Conservation (phyloP, 2,888 invertebrate species). For the Microctonus hyperodae region DNA sequence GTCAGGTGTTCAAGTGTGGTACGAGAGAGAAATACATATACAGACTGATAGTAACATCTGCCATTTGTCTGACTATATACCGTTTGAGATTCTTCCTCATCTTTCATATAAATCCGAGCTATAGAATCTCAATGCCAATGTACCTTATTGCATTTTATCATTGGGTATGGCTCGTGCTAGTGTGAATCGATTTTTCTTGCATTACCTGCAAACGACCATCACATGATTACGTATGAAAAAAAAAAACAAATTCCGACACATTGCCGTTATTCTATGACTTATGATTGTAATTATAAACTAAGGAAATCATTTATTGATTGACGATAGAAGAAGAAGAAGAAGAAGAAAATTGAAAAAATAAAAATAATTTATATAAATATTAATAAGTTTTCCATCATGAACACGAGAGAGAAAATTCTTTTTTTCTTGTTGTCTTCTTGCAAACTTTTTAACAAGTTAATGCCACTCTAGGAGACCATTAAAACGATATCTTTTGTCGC, state of each 20-base stretch:
- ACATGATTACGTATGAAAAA: not conserved
- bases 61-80: conserved; percentile 33
- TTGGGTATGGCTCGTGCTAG: conserved; percentile 34
- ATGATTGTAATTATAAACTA: conserved; percentile 3
- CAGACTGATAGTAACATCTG: conserved; percentile 48
- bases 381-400: not conserved
- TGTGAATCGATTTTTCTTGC: conserved; percentile 30
- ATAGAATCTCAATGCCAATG: conserved; percentile 33
- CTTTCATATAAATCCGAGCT: conserved; percentile 24
- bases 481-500: not conserved
- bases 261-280: conserved; percentile 16
- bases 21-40: conserved; percentile 1
- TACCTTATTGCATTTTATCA: conserved; percentile 49
- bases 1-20: conserved; percentile 48
- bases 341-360: not conserved
- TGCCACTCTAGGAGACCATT: not conserved
- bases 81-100: conserved; percentile 34
- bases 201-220: conserved; percentile 11
- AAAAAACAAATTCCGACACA: not conserved
- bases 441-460: conserved; percentile 12
- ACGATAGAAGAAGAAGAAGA: not conserved
- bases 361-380: too few relatives aligned
- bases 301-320: not conserved
- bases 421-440: not conserved
- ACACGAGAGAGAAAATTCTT: not conserved